Evolutionary conservation across 2,113 vertebrate genomes (phyloP).

Genomic region (Dromas ardeola): DNA sequence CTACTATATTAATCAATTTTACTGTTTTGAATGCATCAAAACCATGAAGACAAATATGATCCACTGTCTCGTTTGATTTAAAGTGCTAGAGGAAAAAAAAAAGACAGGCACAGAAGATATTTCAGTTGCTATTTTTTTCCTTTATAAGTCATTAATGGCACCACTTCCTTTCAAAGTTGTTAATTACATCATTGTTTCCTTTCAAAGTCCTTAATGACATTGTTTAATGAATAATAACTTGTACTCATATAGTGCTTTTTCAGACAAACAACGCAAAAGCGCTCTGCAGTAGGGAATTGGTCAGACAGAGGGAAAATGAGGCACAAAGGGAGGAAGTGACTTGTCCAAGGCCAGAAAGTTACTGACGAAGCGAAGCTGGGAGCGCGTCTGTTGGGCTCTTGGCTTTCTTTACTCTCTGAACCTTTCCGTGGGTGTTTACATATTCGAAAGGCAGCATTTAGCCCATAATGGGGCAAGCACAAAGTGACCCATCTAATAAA

Average conservation of each 20-base stretch:
- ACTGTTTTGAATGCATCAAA: background rate
- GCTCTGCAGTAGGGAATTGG: background rate
- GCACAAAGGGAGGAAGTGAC: constrained; percentile 12
- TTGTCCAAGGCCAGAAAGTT: background rate
- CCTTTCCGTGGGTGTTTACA: background rate
- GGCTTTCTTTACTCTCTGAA: background rate
- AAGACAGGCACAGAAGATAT: background rate
- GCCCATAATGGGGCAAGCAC: rapidly evolving
- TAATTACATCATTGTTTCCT: constrained; percentile 38
- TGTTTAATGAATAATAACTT: background rate
- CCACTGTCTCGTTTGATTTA: background rate
- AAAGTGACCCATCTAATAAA: background rate
- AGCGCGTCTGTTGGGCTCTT: rapidly evolving
- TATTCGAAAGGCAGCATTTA: rapidly evolving
- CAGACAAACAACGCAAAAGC: background rate
- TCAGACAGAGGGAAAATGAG: background rate
- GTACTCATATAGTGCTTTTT: background rate
- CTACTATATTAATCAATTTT: background rate
- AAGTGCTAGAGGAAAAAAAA: background rate
- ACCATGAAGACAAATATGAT: background rate
- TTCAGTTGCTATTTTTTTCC: background rate
- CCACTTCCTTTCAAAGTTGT: background rate
- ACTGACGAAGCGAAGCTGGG: background rate
- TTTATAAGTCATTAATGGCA: background rate
- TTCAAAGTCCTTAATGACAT: background rate